phyloP scores from a whole-genome alignment of 1,140 invertebrate genomes.

The Zaprionus ornatus region DNA sequence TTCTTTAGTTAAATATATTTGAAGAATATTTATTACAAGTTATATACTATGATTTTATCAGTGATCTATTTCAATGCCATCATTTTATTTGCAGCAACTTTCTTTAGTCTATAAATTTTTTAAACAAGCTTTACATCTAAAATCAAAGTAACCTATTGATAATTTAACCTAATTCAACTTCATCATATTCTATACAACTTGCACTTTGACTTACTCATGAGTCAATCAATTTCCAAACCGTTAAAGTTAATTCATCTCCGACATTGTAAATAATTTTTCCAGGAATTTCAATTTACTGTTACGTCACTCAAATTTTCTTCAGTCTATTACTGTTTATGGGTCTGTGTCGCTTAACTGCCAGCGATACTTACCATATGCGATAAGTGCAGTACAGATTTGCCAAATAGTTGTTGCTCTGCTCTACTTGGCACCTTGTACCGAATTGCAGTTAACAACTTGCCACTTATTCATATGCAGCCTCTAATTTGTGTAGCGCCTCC shows the following conservation, averaged over 20 bases:
- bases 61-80: too few relatives aligned
- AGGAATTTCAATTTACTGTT: background rate
- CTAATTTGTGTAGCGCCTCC: slow-evolving; percentile 60
- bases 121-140: background rate
- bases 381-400: background rate
- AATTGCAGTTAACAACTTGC: slow-evolving; percentile 45
- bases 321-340: background rate
- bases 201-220: background rate
- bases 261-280: background rate
- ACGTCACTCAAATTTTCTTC: background rate
- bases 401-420: slow-evolving; percentile 1
- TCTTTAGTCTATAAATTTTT: too few relatives aligned
- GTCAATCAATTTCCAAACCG: background rate
- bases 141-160: background rate
- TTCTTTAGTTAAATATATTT: too few relatives aligned
- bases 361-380: background rate
- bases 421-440: slow-evolving; percentile 57
- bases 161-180: background rate
- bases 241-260: background rate
- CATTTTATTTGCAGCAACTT: too few relatives aligned
- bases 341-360: background rate
- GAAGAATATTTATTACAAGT: background rate
- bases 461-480: slow-evolving; percentile 48
- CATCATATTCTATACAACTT: background rate
- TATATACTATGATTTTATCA: too few relatives aligned